Conservation (phyloP, 2,888 invertebrate genomes). For the Zaprionus bogoriensis region DNA sequence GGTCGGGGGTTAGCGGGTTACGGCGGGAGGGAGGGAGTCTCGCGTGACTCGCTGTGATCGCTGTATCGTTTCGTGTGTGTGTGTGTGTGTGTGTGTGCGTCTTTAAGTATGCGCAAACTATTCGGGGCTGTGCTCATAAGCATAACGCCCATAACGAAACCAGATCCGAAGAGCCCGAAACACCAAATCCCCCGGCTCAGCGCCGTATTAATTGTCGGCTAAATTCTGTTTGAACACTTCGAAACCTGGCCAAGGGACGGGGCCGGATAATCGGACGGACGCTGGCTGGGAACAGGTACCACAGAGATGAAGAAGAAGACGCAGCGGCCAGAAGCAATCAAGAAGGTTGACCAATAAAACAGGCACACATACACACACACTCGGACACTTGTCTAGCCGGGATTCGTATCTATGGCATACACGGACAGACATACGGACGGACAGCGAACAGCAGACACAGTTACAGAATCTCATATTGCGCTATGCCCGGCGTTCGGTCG, state of each 20-base stretch:
- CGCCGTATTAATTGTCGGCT: conserved; percentile 74
- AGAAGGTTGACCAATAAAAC: conserved; percentile 48
- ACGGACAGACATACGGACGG: no score
- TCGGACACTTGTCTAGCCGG: neutral
- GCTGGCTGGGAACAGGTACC: conserved; percentile 44
- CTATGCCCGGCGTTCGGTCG: conserved; percentile 21
- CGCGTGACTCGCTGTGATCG: conserved; percentile 16
- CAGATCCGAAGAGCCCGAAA: conserved; percentile 4
- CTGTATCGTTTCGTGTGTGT: conserved; percentile 59
- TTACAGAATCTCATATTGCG: conserved; percentile 28
- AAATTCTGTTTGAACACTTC: conserved; percentile 66
- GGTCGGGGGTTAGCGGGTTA: no score
- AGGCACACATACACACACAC: conserved; percentile 1
- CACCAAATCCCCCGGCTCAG: conserved; percentile 30
- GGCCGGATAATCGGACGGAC: conserved; percentile 19
- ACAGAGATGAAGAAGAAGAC: neutral
- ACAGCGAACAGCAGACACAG: no score
- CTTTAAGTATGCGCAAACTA: conserved; percentile 50
- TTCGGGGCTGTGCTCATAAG: conserved; percentile 44
- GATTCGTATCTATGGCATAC: conserved; percentile 9
- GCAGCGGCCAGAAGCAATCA: conserved; percentile 25
- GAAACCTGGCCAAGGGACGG: conserved; percentile 38
- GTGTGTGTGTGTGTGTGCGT: conserved; percentile 48
- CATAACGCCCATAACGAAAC: conserved; percentile 59
- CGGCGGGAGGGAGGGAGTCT: conserved; percentile 12